These are phyloP conservation scores for Agrotis segetum DNA, from an alignment of 2,888 invertebrate species.

Conservation along the genomic window DNA sequence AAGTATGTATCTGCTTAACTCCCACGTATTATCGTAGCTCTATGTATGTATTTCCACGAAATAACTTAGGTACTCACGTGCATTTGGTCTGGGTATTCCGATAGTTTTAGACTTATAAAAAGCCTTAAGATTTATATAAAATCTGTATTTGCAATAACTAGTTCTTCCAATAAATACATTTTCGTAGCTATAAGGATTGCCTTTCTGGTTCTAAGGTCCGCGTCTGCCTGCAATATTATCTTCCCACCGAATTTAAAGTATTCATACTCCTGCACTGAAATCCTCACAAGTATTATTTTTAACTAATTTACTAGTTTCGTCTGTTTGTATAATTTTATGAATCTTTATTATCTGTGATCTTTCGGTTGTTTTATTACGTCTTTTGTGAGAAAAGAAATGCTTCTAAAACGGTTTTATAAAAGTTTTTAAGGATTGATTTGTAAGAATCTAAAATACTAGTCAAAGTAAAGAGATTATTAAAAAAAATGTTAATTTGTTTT, in stretches of 20 bases:
- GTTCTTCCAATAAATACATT: slow-evolving; percentile 2
- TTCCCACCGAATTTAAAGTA: slow-evolving; percentile 58
- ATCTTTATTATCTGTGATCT: slow-evolving; percentile 62
- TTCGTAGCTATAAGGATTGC: slow-evolving; percentile 12
- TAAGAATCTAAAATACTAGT: slow-evolving; percentile 52
- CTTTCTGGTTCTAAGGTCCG: slow-evolving; percentile 16
- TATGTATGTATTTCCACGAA: no score
- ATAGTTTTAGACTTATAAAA: slow-evolving; percentile 1
- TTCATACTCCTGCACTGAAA: slow-evolving; percentile 47
- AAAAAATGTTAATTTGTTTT: slow-evolving; percentile 47
- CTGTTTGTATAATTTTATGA: slow-evolving; percentile 32
- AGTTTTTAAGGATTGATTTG: slow-evolving; percentile 30
- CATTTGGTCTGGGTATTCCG: not conserved
- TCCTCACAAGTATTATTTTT: slow-evolving; percentile 55
- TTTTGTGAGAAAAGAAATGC: slow-evolving; percentile 14
- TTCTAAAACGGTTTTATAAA: slow-evolving; percentile 21
- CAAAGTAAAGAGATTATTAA: slow-evolving; percentile 41
- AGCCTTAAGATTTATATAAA: not conserved
- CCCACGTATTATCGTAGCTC: no score
- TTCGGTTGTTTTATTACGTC: slow-evolving; percentile 49
- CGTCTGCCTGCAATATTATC: slow-evolving; percentile 44
- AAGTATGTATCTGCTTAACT: no score
- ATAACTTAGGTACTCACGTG: not conserved
- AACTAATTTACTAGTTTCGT: slow-evolving; percentile 22
- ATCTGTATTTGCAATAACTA: slow-evolving; percentile 1